phyloP scores from a whole-genome alignment of 1,140 invertebrate species.

The Drosophila asahinai region DNA sequence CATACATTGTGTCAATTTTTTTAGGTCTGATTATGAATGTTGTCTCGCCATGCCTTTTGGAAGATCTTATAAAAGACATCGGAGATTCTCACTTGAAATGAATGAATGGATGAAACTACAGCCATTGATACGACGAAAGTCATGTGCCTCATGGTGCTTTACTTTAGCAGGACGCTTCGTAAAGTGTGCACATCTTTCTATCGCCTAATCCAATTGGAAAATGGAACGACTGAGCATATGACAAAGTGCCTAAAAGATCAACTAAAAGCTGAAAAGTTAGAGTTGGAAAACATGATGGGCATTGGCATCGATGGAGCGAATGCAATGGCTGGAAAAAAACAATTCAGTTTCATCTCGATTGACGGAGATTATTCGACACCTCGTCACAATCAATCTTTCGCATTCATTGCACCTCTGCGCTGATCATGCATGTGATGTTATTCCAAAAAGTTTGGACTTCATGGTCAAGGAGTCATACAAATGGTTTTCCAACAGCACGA shows the following conservation, averaged over 20 bases:
- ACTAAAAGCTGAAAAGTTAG: no score
- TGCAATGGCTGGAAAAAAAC: neutral
- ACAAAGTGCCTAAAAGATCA: no score
- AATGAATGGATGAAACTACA: neutral
- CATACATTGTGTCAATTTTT: no score
- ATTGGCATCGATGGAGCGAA: neutral
- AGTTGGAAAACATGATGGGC: neutral
- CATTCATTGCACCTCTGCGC: neutral
- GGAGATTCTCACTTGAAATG: neutral
- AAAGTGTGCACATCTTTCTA: neutral
- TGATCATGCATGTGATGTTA: conserved; percentile 1
- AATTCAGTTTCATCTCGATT: neutral
- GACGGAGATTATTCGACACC: neutral
- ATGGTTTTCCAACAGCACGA: neutral
- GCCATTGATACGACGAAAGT: neutral
- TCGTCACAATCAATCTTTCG: neutral
- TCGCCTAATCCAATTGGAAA: neutral
- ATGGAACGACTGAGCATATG: neutral
- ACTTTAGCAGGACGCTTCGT: neutral
- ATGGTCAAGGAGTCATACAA: conserved; percentile 10
- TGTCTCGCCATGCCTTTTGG: neutral
- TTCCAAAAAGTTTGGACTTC: conserved; percentile 5
- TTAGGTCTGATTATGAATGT: neutral
- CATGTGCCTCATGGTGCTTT: neutral
- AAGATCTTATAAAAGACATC: no score